phyloP scores from a whole-genome alignment of 2,113 vertebrate genomes.

The Phodopus roborovskii region DNA sequence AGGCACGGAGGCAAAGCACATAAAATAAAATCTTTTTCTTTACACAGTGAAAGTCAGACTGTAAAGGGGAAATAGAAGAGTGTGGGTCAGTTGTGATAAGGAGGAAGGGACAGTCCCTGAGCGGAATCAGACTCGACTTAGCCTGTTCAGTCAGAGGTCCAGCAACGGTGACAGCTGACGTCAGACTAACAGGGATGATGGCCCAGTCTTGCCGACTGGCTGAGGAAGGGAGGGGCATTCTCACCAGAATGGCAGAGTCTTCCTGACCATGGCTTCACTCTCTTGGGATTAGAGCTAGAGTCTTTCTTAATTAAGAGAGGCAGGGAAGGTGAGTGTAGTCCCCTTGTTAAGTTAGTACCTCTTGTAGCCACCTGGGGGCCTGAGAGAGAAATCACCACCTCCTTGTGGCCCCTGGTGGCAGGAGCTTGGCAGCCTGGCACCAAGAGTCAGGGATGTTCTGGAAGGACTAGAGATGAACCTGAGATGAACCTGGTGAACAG shows the following conservation, averaged over 20 bases:
- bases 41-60: background rate
- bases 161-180: background rate
- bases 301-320: background rate
- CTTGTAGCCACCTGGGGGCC: background rate
- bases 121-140: rapidly evolving
- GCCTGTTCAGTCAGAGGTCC: background rate
- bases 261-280: background rate
- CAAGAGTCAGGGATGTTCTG: background rate
- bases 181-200: background rate
- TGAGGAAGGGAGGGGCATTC: background rate
- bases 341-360: background rate
- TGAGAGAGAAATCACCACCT: background rate
- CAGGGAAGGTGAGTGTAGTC: background rate
- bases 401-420: background rate
- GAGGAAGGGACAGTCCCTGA: rapidly evolving
- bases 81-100: background rate
- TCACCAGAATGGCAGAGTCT: background rate
- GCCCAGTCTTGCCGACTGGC: no score
- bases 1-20: background rate
- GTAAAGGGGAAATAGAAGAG: no score
- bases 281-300: background rate
- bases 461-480: background rate
- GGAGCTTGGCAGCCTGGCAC: background rate
- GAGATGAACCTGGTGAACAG: background rate
- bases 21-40: background rate